Evolutionary conservation across 2,888 invertebrate species (phyloP), one percentile per base, ranked within the genome.

Genomic region (Meghimatium bilineatum): DNA sequence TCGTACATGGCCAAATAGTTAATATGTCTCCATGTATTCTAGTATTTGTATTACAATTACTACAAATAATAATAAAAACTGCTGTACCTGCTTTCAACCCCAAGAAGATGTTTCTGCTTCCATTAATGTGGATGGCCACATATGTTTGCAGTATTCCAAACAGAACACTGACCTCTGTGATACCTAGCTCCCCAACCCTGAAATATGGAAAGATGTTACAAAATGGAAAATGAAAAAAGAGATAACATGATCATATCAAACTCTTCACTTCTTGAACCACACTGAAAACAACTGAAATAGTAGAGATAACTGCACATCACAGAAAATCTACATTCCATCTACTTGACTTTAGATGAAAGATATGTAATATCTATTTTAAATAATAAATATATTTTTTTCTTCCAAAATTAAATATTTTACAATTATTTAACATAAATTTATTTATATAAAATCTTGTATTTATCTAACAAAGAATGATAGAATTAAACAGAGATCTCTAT

Each of bases 121-220:
- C 80, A 69, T 84, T 80, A 52, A 84, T 76, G 20, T 80, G 56
- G 17, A 60, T 60, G 8, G 80, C 36, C 1, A 84, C 63, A 34
- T 84, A 84, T 10, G 80, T 38, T 5, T 69, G 63, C 69, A 75
- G 67, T n/a, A 76, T 32, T 29, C 84, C 84, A 29, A 32, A 5
- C 44, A 84, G 12, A 34, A 69, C 75, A 38, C 12, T 63, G 17
- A 44, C 60, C 17, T 32, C 38, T 32, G 80, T 34, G 8, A 84
- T 60, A 84, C 76, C 66, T 38, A 84, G 32, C 23, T 80, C 80
- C 32, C 84, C 80, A 80, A 76, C 80, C 67, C 84, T 84, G 69
- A 36, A 78, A 78, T 69, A 29, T 38, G n/a, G 72, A 67, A n/a
- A 71, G 1, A 20, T 34, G 32, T 52, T n/a, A 23, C 5, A 32